Percentiles rank a stretch among this genome's conserved stretches.
Evolutionary conservation across 2,797 vertebrate species (phyloP).

Genomic region (Sebastolobus altivelis): DNA sequence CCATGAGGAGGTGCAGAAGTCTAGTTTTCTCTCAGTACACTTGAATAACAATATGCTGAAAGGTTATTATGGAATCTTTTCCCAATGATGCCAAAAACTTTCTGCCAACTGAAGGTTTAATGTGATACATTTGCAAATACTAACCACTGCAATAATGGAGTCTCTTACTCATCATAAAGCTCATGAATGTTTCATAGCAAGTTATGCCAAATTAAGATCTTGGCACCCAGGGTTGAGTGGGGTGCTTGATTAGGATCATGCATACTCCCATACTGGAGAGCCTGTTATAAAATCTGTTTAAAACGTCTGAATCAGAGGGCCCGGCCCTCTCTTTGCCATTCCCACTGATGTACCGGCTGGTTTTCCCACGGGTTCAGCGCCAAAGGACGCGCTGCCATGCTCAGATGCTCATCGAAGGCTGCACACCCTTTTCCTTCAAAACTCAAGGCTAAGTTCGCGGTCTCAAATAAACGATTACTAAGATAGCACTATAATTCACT

Average conservation of each 20-base stretch:
- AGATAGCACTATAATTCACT: slow-evolving; percentile 17
- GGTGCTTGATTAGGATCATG: slow-evolving; percentile 58
- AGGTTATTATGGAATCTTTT: no score
- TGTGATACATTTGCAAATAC: slow-evolving; percentile 26
- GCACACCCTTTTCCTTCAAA: slow-evolving; percentile 44
- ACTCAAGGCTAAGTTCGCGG: slow-evolving; percentile 47
- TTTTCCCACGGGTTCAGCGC: slow-evolving; percentile 46
- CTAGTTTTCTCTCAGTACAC: no score
- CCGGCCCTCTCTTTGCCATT: slow-evolving; percentile 46
- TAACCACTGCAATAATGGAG: slow-evolving; percentile 31
- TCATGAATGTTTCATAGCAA: slow-evolving; percentile 64
- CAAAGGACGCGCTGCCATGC: slow-evolving; percentile 40
- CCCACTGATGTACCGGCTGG: slow-evolving; percentile 51
- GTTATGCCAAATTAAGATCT: slow-evolving; percentile 60
- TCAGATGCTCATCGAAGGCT: slow-evolving; percentile 52
- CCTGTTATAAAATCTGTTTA: slow-evolving; percentile 51
- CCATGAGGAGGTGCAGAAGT: no score
- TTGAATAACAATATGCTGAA: no score
- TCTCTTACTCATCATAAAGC: slow-evolving; percentile 50
- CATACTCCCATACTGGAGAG: slow-evolving; percentile 24
- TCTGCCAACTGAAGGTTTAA: not conserved
- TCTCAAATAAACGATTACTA: slow-evolving; percentile 33
- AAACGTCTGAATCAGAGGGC: slow-evolving; percentile 55
- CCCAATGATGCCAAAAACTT: no score
- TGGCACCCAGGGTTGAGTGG: slow-evolving; percentile 32